Conservation (phyloP, 2,113 vertebrate species). For the Oceanites oceanicus region DNA sequence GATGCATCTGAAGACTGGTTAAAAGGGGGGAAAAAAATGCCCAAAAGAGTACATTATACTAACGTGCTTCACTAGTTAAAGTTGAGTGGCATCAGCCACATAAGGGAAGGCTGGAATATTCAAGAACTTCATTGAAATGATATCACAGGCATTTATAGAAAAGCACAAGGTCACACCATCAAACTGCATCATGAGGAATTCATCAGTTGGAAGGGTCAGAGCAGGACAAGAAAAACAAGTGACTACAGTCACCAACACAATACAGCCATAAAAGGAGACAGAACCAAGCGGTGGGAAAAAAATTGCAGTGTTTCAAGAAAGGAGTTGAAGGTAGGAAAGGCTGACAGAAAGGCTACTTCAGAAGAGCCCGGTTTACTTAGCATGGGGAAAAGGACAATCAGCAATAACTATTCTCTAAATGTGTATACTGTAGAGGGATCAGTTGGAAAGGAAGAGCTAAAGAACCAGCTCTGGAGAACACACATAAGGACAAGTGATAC, state of each 20-base stretch:
- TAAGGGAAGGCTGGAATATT: neutral
- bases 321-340: neutral
- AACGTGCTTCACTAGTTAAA: neutral
- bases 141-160: conserved; percentile 33
- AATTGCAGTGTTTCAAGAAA: neutral
- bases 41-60: neutral
- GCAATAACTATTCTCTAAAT: neutral
- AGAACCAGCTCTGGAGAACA: neutral
- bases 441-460: neutral
- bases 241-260: neutral
- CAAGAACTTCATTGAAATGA: neutral
- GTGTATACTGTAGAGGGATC: neutral
- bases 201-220: conserved; percentile 16
- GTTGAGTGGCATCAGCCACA: neutral
- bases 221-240: conserved; percentile 47
- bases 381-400: neutral
- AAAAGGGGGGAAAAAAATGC: neutral
- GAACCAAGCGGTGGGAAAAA: neutral
- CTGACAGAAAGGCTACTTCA: neutral
- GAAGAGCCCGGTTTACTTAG: neutral
- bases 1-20: neutral
- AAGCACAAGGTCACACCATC: neutral
- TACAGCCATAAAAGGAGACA: neutral
- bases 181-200: neutral
- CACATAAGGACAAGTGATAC: neutral